Base-by-base conservation (phyloP, 2,113 vertebrate genomes). In the Tragelaphus imberbis region DNA sequence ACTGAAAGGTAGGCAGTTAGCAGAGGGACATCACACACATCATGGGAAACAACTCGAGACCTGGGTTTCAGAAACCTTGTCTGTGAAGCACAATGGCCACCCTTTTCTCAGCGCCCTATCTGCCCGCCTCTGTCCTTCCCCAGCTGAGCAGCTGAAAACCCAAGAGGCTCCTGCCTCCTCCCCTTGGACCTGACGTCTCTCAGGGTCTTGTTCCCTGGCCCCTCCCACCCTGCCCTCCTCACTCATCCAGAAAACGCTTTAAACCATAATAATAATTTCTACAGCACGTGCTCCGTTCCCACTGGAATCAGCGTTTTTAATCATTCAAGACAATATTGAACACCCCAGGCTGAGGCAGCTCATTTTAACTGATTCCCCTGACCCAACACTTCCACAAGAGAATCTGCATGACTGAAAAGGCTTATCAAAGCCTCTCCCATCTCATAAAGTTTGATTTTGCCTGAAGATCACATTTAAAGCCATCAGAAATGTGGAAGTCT, bases 251-350 rank as follows among this genome's bases (percentile, higher is more conserved):
- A 88, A 92, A 92, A 59, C 0, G 59, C 53, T 88, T 90, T 93
- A 68, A 51, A 61, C 44, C 3, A 0, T 88, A 61, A 92, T 88
- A 61, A 92, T 92, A 71, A 94, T 79, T 85, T 91, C 81, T 11
- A 19, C 28, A 58, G 71, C 27, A 0, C 4, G 16, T 0, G 10
- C 81, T 91, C 58, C 9, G 16, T 40, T 95, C 77, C n/a, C 91
- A 68, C 68, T 6, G 55, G 84, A 84, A 55, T 63, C 86, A 71
- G 94, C 1, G 13, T 53, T 97, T 96, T 97, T 84, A 92, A 97
- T 97, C 89, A 79, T 59, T 44, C 40, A 80, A 93, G 75, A 95
- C 12, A 90, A 87, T 56, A 86, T 25, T 86, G 47, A 56, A 71
- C 58, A 88, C 53, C 80, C 59, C 80, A 92, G 96, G 87, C 92